Percentiles rank a stretch among this genome's conserved stretches.
Evolutionary conservation across 1,140 invertebrate species (phyloP).

Genomic region (Antheraea pernyi): DNA sequence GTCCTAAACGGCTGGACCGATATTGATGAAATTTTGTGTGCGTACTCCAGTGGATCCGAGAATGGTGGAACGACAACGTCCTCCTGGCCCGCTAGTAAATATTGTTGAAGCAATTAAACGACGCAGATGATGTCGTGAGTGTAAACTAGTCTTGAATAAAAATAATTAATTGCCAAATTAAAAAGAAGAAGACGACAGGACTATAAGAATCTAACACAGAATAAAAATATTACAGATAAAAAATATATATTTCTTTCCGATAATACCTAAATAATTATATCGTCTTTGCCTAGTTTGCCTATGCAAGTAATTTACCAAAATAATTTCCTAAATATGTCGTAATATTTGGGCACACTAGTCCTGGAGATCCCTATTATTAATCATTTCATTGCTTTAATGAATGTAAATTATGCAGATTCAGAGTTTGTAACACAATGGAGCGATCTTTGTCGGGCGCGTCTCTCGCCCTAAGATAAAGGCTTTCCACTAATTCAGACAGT

Average conservation of each 20-base stretch:
- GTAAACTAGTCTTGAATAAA: no score
- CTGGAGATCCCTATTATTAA: constrained; percentile 68
- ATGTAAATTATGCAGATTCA: constrained; percentile 73
- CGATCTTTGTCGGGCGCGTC: constrained; percentile 41
- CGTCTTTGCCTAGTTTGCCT: not conserved
- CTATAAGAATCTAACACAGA: no score
- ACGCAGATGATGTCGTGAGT: no score
- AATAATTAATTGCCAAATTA: no score
- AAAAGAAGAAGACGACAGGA: no score
- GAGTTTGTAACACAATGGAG: constrained; percentile 56
- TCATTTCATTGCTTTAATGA: constrained; percentile 73
- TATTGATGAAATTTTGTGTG: no score
- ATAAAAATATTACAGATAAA: no score
- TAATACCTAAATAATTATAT: not conserved
- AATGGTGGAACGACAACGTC: no score
- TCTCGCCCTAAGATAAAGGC: constrained; percentile 37
- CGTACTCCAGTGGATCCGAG: no score
- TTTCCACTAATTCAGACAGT: constrained; percentile 40
- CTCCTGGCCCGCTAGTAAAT: no score
- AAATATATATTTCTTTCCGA: not conserved
- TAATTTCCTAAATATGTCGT: not conserved
- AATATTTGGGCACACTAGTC: constrained; percentile 5
- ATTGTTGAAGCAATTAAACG: no score
- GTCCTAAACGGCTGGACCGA: no score
- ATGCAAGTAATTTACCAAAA: not conserved